Base-by-base conservation (phyloP, 2,797 vertebrate species). In the Micromesistius poutassou region DNA sequence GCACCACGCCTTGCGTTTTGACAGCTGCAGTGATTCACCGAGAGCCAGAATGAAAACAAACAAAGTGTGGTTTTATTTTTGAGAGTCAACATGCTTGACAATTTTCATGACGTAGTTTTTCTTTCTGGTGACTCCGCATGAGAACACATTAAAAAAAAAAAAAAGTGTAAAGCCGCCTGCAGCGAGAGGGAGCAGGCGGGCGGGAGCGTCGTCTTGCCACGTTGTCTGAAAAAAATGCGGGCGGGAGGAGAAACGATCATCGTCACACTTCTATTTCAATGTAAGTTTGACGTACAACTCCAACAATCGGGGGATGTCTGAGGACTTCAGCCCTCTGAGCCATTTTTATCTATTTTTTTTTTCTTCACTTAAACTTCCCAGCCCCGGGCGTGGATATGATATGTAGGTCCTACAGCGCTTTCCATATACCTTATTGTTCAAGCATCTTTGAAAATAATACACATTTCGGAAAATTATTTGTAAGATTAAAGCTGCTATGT, bases 21-120 rank as follows among this genome's bases (percentile, higher is more conserved):
- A 90, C 88, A 89, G 89, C 85, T 82, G 84, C 42, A 72, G 31
- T 50, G 36, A 40, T 40, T 5, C 38, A 74, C 46, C 46, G 40
- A 42, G 13, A 55, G 1, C 46, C 46, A 55, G 6, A 6, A 22
- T 22, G 16, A 55, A 62, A 35, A n/a, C 50, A 50, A 50, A 62
- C 55, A 25, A 62, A n/a, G n/a, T 25, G 16, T 19, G 6, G 16
- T 55, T 55, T 55, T 55, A 4, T 22, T 55, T n/a, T 62, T n/a
- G 22, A 25, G 6, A n/a, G 55, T 62, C 55, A 55, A 55, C 46
- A 22, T 55, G 16, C 46, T 22, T 22, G n/a, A 62, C 55, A n/a
- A 62, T 62, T 62, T 22, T 9, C 55, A 19, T 62, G 22, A 62
- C 55, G 55, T 25, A 25, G 22, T n/a, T 25, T 10, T 10, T 62